phyloP scores from a whole-genome alignment of 2,888 invertebrate genomes.

The Uloborus plumipes region DNA sequence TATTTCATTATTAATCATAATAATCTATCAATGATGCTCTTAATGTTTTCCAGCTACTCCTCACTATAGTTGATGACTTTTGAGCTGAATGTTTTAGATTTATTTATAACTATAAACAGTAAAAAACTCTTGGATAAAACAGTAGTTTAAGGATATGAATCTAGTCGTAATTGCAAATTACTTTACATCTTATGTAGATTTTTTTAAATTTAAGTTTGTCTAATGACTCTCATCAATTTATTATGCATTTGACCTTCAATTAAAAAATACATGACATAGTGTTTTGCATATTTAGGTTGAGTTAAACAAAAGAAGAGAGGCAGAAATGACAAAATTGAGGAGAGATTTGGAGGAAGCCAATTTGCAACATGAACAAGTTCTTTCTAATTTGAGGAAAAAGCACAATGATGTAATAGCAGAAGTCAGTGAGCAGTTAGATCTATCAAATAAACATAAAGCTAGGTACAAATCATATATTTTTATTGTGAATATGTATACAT shows the following conservation, averaged over 20 bases:
- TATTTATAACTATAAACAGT: too few species aligned
- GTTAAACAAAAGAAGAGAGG: slow-evolving; percentile 99
- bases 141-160: too few species aligned
- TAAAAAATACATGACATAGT: not conserved
- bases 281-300: slow-evolving; percentile 77
- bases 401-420: slow-evolving; percentile 99
- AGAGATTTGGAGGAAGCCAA: slow-evolving; percentile 98
- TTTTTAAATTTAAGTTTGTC: not conserved
- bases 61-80: too few species aligned
- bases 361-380: slow-evolving; percentile 97
- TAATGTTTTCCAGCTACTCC: too few species aligned
- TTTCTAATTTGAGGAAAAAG: slow-evolving; percentile 98
- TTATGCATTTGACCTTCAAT: not conserved
- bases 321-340: slow-evolving; percentile 97
- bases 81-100: too few species aligned
- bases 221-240: not conserved
- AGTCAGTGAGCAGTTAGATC: slow-evolving; percentile 99
- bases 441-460: slow-evolving; percentile 98
- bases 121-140: too few species aligned
- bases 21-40: too few species aligned
- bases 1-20: too few species aligned
- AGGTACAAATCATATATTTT: slow-evolving; percentile 77
- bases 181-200: too few species aligned
- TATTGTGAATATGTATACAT: not conserved
- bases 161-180: too few species aligned